Evolutionary conservation across 1,140 invertebrate genomes (phyloP), one percentile per base, ranked within the genome.

Genomic region (Papilio helenus): DNA sequence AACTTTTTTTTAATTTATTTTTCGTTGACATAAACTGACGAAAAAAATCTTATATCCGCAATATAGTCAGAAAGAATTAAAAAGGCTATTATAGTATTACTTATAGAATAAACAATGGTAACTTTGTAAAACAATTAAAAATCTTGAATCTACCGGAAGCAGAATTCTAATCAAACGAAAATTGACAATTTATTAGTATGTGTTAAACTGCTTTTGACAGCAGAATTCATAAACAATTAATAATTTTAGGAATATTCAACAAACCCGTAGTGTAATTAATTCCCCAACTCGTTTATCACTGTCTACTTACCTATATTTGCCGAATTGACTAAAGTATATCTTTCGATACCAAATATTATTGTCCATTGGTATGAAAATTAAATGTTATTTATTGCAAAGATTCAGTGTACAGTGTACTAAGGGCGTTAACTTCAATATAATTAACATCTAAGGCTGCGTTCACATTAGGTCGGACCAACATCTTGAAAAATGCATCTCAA

Each of bases 1-100:
- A 74, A 74, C 20, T 74, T 49, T 74, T 46, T 23, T 44, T 61
- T 61, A 61, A 46, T 73, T 73, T 74, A 74, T 74, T 74, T 74
- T 74, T 23, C 44, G 39, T 44, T 74, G 42, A 74, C 42, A 74
- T 51, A 51, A 74, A 26, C 23, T 26, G 12, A 68, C 61, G 4
- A 16, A 7, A 34, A 68, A 14, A 20, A 18, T 0, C 61, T 68
- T 29, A 68, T 68, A 68, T 29, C 34, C 12, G 58, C 12, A 68
- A 68, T 29, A 16, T 29, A 29, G 1, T 5, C 14, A 16, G 61
- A 29, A 29, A 68, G 14, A 29, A 68, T 16, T 29, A 29, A 68
- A 29, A 68, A 12, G 3, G 58, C n/a, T 14, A 65, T 23, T 3
- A 5, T 68, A 4, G 14, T 61, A 3, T 1, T 68, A 29, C 5